Evolutionary conservation across 2,797 vertebrate species (phyloP).

Genomic region (Danio aesculapii): DNA sequence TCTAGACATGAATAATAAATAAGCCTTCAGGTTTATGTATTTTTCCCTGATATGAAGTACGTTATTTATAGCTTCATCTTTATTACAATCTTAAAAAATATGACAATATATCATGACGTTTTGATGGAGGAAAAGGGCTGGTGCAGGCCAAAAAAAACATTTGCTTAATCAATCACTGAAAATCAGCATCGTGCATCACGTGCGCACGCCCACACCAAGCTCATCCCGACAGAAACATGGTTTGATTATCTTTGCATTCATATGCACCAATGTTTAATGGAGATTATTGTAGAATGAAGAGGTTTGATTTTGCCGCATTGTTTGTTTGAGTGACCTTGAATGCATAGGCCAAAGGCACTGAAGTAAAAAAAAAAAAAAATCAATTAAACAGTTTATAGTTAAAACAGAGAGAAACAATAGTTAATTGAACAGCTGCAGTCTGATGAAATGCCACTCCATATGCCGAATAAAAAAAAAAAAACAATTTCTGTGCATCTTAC

Average conservation of each 20-base stretch:
- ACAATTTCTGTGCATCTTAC: slow-evolving; percentile 89
- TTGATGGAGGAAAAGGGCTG: slow-evolving; percentile 67
- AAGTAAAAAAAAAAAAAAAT: slow-evolving; percentile 8
- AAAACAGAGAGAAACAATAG: slow-evolving; percentile 72
- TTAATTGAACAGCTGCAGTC: slow-evolving; percentile 81
- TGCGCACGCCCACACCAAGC: background rate
- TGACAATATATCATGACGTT: slow-evolving; percentile 77
- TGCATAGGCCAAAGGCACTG: slow-evolving; percentile 13
- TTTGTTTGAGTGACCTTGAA: slow-evolving; percentile 44
- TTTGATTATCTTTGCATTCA: slow-evolving; percentile 39
- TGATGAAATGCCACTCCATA: slow-evolving; percentile 85
- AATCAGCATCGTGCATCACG: slow-evolving; percentile 66
- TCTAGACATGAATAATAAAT: slow-evolving; percentile 78
- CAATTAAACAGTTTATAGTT: slow-evolving; percentile 43
- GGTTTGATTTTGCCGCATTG: slow-evolving; percentile 1
- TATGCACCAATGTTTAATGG: slow-evolving; percentile 21
- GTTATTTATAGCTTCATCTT: slow-evolving; percentile 78
- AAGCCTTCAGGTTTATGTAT: slow-evolving; percentile 76
- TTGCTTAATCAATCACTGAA: slow-evolving; percentile 77
- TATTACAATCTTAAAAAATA: slow-evolving; percentile 72
- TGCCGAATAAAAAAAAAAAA: slow-evolving; percentile 83
- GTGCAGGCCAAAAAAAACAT: slow-evolving; percentile 73
- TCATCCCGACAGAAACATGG: slow-evolving; percentile 22
- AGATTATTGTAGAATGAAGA: background rate
- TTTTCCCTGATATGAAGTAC: slow-evolving; percentile 65